Conservation (phyloP, 2,888 invertebrate genomes). For the Phalera bucephala region DNA sequence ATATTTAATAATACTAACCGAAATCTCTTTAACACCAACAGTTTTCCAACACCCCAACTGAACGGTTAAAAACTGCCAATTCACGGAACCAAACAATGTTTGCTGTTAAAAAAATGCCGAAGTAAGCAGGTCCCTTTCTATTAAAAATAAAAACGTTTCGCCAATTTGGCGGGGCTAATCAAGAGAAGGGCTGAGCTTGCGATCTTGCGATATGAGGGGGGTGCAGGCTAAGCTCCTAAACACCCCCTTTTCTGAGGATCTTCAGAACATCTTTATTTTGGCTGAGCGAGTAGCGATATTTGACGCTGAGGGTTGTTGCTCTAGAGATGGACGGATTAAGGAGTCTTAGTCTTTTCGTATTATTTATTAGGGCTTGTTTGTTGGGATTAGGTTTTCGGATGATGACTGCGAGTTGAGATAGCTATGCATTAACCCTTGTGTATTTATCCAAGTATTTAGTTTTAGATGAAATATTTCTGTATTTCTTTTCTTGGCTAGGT, state of each 20-base stretch:
- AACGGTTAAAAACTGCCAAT: slow-evolving; percentile 8
- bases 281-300: not conserved
- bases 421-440: too few species aligned
- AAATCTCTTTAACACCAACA: too few species aligned
- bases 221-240: not conserved
- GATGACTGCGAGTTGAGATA: too few species aligned
- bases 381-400: too few species aligned
- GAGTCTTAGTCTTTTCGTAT: too few species aligned
- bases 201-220: slow-evolving; percentile 31
- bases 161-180: slow-evolving; percentile 47
- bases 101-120: slow-evolving; percentile 34
- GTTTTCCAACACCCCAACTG: too few species aligned
- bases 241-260: not conserved
- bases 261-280: not conserved
- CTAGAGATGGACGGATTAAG: not conserved
- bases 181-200: slow-evolving; percentile 42
- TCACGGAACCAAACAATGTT: slow-evolving; percentile 23
- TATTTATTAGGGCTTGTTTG: too few species aligned
- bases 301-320: not conserved
- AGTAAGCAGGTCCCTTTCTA: slow-evolving; percentile 37
- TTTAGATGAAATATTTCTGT: too few species aligned
- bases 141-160: slow-evolving; percentile 49
- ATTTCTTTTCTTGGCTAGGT: too few species aligned
- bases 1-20: too few species aligned
- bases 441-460: too few species aligned